phyloP scores from a whole-genome alignment of 2,888 invertebrate species.

The Monochamus alternatus region DNA sequence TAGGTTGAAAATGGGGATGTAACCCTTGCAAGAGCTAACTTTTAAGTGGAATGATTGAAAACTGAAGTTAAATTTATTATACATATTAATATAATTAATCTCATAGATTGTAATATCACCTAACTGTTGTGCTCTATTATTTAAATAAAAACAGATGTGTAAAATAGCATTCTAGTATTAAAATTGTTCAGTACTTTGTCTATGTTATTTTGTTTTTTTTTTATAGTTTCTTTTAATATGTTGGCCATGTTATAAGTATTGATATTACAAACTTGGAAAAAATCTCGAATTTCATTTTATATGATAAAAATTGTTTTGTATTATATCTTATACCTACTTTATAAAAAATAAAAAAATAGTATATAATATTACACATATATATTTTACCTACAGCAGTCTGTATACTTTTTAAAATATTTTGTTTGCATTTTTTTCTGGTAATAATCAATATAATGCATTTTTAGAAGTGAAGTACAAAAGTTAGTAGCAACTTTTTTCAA shows the following conservation, averaged over 20 bases:
- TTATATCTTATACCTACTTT: constrained; percentile 53
- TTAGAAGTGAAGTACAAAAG: constrained; percentile 1
- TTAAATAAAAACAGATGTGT: constrained; percentile 64
- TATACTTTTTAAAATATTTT: constrained; percentile 8
- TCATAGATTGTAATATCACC: constrained; percentile 67
- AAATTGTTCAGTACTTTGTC: constrained; percentile 49
- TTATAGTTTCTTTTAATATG: constrained; percentile 42
- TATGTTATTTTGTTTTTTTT: constrained; percentile 41
- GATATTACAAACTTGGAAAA: constrained; percentile 48
- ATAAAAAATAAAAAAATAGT: constrained; percentile 53
- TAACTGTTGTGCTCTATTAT: constrained; percentile 68
- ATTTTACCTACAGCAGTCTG: constrained; percentile 17
- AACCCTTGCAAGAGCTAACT: constrained; percentile 50
- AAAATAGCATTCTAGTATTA: constrained; percentile 65
- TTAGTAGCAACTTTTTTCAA: not conserved
- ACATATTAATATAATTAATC: constrained; percentile 65
- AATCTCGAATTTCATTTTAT: constrained; percentile 49
- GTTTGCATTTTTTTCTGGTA: not conserved
- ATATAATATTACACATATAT: constrained; percentile 40
- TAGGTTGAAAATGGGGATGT: constrained; percentile 65
- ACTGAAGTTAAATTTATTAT: constrained; percentile 58
- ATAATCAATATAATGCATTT: not conserved
- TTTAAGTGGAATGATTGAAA: constrained; percentile 58
- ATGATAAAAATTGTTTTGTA: constrained; percentile 56
- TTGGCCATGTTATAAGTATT: constrained; percentile 49